Conservation (phyloP, 2,797 vertebrate genomes). For the Carapus acus region DNA sequence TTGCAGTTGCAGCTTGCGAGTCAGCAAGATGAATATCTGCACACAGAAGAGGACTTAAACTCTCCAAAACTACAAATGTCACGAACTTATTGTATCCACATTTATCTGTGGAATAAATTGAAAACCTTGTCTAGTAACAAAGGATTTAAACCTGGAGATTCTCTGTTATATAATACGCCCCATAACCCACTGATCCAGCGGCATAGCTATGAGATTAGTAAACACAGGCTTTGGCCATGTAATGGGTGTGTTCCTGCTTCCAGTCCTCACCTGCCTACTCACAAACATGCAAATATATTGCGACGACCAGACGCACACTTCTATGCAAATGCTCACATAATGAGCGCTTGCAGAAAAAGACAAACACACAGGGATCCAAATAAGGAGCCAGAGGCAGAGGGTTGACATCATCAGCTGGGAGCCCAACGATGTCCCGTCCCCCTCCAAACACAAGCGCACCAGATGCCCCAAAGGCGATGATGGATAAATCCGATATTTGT, state of each 20-base stretch:
- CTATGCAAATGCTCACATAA: not conserved
- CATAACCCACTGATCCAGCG: slow-evolving; percentile 48
- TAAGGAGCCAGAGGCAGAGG: not conserved
- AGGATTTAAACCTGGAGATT: slow-evolving; percentile 41
- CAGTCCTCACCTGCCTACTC: slow-evolving; percentile 12
- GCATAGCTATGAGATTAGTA: slow-evolving; percentile 42
- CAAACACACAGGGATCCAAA: no score
- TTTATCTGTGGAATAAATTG: slow-evolving; percentile 19
- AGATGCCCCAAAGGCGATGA: slow-evolving; percentile 49
- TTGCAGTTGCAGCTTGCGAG: no score
- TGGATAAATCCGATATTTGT: slow-evolving; percentile 29
- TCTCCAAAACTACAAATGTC: not conserved
- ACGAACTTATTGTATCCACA: no score
- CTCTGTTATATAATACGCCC: slow-evolving; percentile 52
- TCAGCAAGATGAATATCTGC: no score
- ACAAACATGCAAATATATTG: slow-evolving; percentile 3
- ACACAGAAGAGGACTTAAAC: no score
- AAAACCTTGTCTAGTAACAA: slow-evolving; percentile 30
- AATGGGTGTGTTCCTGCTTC: slow-evolving; percentile 21
- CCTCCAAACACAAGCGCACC: slow-evolving; percentile 39
- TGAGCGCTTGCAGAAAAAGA: not conserved
- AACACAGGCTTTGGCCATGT: slow-evolving; percentile 27
- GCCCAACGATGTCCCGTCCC: slow-evolving; percentile 40
- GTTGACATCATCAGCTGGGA: slow-evolving; percentile 39
- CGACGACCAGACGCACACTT: not conserved